Conservation (phyloP, 2,113 vertebrate species). For the Oncorhynchus clarkii region DNA sequence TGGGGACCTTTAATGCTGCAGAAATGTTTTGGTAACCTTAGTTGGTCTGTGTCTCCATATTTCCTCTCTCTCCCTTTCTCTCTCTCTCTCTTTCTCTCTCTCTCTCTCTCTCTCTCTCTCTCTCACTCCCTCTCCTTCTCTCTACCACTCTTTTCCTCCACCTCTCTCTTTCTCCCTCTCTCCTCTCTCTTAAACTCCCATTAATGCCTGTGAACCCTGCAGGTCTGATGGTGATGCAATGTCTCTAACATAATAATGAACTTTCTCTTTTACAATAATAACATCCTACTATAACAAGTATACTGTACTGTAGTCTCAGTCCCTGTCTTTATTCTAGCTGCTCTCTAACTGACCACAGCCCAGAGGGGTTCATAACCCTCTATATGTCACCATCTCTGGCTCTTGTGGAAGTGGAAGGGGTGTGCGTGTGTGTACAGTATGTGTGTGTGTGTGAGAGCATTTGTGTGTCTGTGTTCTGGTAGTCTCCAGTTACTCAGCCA, state of each 20-base stretch:
- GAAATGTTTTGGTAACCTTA: too few species aligned
- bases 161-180: not conserved
- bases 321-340: not conserved
- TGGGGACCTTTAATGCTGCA: too few species aligned
- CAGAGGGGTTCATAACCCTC: not conserved
- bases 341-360: not conserved
- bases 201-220: constrained; percentile 44
- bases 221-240: constrained; percentile 25
- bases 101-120: constrained; percentile 10
- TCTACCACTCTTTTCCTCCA: not conserved
- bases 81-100: too few species aligned
- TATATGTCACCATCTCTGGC: not conserved
- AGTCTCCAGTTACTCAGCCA: not conserved
- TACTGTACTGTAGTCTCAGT: too few species aligned
- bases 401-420: not conserved
- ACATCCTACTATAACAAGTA: too few species aligned
- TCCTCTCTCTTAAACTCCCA: not conserved
- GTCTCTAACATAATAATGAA: constrained; percentile 21
- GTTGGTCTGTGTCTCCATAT: too few species aligned
- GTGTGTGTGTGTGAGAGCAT: not conserved
- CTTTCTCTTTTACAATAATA: constrained; percentile 2
- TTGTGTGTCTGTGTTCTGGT: not conserved
- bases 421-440: not conserved
- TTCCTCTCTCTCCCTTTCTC: too few species aligned
- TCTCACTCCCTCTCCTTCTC: too few species aligned